These are phyloP conservation scores for Eristalinus sepulchralis DNA, from an alignment of 2,888 invertebrate genomes.

Conservation along the genomic window DNA sequence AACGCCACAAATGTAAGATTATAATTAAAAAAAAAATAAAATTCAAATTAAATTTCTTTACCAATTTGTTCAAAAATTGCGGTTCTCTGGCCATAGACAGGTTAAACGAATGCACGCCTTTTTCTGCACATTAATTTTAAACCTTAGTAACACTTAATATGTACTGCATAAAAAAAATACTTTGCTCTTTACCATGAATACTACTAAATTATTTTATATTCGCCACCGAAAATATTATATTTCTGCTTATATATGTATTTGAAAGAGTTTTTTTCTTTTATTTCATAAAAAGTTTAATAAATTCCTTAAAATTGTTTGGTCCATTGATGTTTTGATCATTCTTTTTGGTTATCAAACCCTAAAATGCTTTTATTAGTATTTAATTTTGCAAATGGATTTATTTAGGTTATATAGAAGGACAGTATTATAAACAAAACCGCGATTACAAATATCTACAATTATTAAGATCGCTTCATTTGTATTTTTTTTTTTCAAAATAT, in stretches of 20 bases:
- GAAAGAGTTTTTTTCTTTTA: constrained; percentile 14
- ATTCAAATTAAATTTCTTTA: too few species aligned
- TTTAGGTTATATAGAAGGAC: neutral
- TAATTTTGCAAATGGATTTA: neutral
- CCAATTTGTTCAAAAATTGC: too few species aligned
- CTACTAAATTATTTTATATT: constrained; percentile 20
- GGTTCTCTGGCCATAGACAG: too few species aligned
- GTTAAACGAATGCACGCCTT: too few species aligned
- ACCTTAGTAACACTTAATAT: too few species aligned
- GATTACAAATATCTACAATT: constrained; percentile 5
- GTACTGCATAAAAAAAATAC: too few species aligned
- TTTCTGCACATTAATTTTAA: too few species aligned
- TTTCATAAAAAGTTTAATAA: too few species aligned
- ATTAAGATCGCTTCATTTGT: constrained; percentile 24
- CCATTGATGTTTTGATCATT: constrained; percentile 48
- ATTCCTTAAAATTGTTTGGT: constrained; percentile 52
- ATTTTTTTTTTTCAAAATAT: neutral
- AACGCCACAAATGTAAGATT: too few species aligned
- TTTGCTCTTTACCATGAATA: too few species aligned
- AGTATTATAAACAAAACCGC: neutral
- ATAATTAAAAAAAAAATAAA: too few species aligned
- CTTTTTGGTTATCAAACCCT: constrained; percentile 18
- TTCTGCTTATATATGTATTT: constrained; percentile 28
- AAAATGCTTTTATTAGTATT: neutral
- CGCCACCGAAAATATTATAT: constrained; percentile 27